Evolutionary conservation across 2,888 invertebrate genomes (phyloP).

Genomic region (Ichneumoninae sp.): DNA sequence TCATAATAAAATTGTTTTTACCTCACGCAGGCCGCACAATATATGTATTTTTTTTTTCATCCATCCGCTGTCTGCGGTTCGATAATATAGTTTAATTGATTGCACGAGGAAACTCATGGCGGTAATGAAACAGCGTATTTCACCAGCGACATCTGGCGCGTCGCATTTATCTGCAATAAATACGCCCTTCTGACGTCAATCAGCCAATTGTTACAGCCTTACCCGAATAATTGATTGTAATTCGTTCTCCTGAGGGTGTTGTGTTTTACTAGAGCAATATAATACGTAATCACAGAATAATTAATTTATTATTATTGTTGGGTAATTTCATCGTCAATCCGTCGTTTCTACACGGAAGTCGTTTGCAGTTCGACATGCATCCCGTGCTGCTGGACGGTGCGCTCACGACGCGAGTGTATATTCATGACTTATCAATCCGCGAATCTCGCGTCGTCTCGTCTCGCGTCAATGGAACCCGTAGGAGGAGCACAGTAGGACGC

Average conservation of each 20-base stretch:
- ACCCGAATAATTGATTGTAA: not conserved
- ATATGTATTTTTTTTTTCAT: not conserved
- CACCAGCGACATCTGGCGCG: not conserved
- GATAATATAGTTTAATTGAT: not conserved
- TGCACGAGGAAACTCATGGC: not conserved
- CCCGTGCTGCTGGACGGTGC: not conserved
- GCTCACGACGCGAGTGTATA: not conserved
- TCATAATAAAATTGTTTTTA: not conserved
- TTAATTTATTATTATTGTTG: not conserved
- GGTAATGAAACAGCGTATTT: not conserved
- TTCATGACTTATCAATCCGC: constrained; percentile 44
- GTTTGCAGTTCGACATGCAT: constrained; percentile 11
- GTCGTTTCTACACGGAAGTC: constrained; percentile 9
- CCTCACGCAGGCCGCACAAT: not conserved
- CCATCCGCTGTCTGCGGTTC: not conserved
- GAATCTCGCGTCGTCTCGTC: constrained; percentile 47
- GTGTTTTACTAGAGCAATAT: not conserved
- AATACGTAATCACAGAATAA: not conserved
- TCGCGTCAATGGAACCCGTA: constrained; percentile 50
- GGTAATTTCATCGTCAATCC: not conserved
- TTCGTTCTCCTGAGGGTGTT: not conserved
- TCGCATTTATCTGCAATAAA: not conserved
- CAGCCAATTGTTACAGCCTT: not conserved
- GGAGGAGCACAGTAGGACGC: constrained; percentile 48
- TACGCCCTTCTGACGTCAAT: not conserved